These are phyloP conservation scores for Heliornis fulica DNA, from an alignment of 2,113 vertebrate genomes.

Conservation along the genomic window DNA sequence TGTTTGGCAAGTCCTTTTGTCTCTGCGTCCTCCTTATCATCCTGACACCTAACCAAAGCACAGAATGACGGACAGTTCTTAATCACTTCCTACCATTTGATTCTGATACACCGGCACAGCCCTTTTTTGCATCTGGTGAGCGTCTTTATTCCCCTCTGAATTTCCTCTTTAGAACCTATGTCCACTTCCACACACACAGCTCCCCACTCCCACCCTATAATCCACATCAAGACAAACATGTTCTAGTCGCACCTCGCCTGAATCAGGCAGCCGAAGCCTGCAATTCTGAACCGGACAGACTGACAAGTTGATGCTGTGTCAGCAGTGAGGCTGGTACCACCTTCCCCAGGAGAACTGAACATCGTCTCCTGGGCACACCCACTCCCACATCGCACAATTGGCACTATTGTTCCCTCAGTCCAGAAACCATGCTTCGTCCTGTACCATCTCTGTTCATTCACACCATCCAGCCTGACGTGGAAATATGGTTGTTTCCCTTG, in stretches of 20 bases:
- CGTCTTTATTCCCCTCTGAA: neutral
- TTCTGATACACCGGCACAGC: neutral
- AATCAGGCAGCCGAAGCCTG: neutral
- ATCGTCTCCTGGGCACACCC: slow-evolving; percentile 36
- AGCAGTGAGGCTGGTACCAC: neutral
- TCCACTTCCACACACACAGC: neutral
- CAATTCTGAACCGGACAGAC: neutral
- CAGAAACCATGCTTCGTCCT: neutral
- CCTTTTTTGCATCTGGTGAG: neutral
- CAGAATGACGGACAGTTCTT: slow-evolving; percentile 39
- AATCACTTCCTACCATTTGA: slow-evolving; percentile 57
- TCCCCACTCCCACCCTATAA: neutral
- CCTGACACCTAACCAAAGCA: slow-evolving; percentile 45
- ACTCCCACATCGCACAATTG: neutral
- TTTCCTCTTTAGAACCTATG: neutral
- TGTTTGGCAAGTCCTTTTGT: slow-evolving; percentile 67
- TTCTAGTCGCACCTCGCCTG: neutral
- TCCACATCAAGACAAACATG: neutral
- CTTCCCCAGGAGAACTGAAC: neutral
- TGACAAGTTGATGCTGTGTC: neutral
- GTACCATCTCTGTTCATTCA: neutral
- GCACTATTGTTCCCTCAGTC: neutral
- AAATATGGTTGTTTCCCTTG: neutral
- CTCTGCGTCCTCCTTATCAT: slow-evolving; percentile 52
- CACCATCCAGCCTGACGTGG: neutral